Conservation (phyloP, 2,113 vertebrate genomes). For the Erpornis zantholeuca region DNA sequence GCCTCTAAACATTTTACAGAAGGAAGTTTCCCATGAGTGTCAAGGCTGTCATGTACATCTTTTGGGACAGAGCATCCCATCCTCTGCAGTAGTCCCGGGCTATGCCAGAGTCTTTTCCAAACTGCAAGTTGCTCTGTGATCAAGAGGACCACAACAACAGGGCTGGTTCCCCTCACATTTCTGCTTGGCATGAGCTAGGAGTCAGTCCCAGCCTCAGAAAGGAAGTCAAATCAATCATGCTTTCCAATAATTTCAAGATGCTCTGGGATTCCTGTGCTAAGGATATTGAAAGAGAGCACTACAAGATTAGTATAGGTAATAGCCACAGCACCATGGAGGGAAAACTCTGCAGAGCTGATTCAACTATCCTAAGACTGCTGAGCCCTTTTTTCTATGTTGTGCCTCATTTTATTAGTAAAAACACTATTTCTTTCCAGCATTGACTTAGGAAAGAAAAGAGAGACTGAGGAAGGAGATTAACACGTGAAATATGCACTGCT, state of each 20-base stretch:
- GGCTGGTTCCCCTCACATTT: background rate
- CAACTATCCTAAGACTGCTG: background rate
- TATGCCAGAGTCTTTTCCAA: background rate
- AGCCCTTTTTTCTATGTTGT: background rate
- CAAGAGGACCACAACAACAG: background rate
- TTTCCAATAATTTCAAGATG: background rate
- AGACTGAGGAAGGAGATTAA: background rate
- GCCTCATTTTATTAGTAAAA: background rate
- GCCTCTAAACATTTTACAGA: background rate
- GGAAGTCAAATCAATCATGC: background rate
- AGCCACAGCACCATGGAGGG: background rate
- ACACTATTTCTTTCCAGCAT: background rate
- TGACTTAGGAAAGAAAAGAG: background rate
- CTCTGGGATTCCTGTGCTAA: background rate
- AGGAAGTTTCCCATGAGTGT: background rate
- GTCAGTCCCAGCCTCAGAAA: background rate
- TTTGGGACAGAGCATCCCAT: background rate
- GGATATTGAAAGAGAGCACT: background rate
- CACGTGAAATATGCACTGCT: accelerated
- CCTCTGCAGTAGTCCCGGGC: background rate
- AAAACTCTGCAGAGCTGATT: background rate
- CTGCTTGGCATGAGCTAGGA: background rate
- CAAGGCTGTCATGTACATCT: background rate
- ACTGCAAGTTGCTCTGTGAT: background rate
- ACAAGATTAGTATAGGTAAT: background rate